These are phyloP conservation scores for Allobates femoralis DNA, from an alignment of 2,797 vertebrate species.

Conservation along the genomic window DNA sequence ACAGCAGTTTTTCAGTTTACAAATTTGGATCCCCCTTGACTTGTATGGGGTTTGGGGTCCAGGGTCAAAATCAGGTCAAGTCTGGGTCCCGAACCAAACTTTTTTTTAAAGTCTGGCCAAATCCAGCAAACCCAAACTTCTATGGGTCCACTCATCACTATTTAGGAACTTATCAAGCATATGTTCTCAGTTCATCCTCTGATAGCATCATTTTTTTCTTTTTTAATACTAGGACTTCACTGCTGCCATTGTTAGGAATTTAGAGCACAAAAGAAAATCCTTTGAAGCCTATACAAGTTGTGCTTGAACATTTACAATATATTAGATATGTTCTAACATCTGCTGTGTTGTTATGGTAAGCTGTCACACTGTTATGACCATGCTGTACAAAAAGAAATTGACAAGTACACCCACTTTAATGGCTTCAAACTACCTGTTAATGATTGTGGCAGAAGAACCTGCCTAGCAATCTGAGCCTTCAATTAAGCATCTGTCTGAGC, in stretches of 20 bases:
- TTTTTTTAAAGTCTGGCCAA: no score
- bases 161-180: constrained; percentile 76
- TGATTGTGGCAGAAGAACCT: constrained; percentile 72
- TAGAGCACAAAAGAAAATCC: background rate
- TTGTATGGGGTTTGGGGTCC: no score
- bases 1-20: no score
- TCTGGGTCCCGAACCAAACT: no score
- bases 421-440: constrained; percentile 78
- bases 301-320: background rate
- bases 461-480: constrained; percentile 74
- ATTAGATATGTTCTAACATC: constrained; percentile 57
- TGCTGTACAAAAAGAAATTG: constrained; percentile 69
- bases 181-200: constrained; percentile 77
- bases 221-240: constrained; percentile 71
- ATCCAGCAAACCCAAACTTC: no score
- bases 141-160: no score
- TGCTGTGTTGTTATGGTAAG: constrained; percentile 65
- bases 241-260: background rate
- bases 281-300: background rate
- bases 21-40: no score
- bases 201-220: constrained; percentile 77
- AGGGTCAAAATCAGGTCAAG: no score
- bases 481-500: constrained; percentile 85
- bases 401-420: constrained; percentile 73
- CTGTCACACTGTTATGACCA: constrained; percentile 67